Evolutionary conservation across 2,888 invertebrate genomes (phyloP).

Genomic region (Cremastinae sp.): DNA sequence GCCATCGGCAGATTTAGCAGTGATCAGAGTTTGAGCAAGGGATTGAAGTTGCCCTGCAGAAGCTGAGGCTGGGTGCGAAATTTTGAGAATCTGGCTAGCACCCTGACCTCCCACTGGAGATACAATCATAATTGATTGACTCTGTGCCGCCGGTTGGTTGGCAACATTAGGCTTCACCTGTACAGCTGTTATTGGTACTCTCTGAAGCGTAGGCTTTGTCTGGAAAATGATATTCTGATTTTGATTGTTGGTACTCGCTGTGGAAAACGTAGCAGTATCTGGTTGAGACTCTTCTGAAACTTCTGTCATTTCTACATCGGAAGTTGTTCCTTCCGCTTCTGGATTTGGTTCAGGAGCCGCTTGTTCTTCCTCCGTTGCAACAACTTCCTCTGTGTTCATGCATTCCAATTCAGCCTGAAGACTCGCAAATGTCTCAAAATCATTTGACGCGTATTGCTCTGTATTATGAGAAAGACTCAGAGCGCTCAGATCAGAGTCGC

Average conservation of each 20-base stretch:
- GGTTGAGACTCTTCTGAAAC: conserved; percentile 70
- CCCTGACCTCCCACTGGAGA: conserved; percentile 78
- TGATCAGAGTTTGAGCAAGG: conserved; percentile 78
- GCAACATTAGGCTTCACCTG: conserved; percentile 74
- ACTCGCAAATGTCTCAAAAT: conserved; percentile 80
- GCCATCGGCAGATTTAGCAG: conserved; percentile 78
- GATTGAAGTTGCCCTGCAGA: conserved; percentile 78
- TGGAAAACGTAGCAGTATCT: conserved; percentile 76
- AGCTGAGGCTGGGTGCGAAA: conserved; percentile 78
- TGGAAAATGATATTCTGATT: conserved; percentile 76
- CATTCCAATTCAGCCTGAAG: conserved; percentile 80
- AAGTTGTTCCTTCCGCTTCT: conserved; percentile 65
- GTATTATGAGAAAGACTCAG: conserved; percentile 70
- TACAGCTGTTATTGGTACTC: conserved; percentile 75
- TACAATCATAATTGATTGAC: conserved; percentile 79
- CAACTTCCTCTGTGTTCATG: conserved; percentile 78
- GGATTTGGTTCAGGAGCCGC: conserved; percentile 66
- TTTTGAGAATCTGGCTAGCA: conserved; percentile 78
- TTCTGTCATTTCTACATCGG: conserved; percentile 77
- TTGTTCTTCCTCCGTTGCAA: conserved; percentile 73
- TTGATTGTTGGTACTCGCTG: conserved; percentile 71
- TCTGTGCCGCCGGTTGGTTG: conserved; percentile 73
- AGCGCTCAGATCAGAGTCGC: conserved; percentile 75
- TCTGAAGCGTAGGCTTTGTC: conserved; percentile 77
- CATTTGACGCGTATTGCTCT: conserved; percentile 75